Evolutionary conservation across 2,797 vertebrate species (phyloP), one percentile per base, ranked within the genome.

Genomic region (Chrosomus eos): DNA sequence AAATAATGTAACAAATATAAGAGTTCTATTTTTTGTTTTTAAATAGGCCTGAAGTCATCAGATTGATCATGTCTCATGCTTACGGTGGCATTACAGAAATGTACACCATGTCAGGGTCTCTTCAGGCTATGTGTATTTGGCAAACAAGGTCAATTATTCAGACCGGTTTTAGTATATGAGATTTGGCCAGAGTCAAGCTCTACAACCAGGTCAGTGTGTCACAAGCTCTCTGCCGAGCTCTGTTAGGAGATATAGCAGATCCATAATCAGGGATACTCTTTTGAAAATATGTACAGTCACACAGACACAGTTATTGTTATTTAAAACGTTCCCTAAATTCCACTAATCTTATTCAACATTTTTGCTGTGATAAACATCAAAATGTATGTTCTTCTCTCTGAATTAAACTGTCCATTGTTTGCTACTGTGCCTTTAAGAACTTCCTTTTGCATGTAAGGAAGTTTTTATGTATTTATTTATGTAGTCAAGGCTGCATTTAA

Each of bases 151-250:
- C 19, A 80, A 4, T 68, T 68, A 68, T 51, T 67, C 43, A 48
- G 43, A 67, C 43, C 7, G 19, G 21, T 53, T 68, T 11, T 48
- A 78, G 21, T 64, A 23, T 64, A 38, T 7, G 4, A 26, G 21
- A 68, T 68, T 62, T 70, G 78, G 45, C 64, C 78, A 55, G 23
- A 80, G 43, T n/a, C 33, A 13, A 10, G 31, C 60, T 67, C 26
- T 33, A n/a, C 26, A 80, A 66, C 43, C 28, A 51, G 64, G 78
- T 80, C 78, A 80, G 78, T 70, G 78, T 53, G 64, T 80, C 78
- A 64, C 26, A 48, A 80, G 26, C 40, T 45, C 36, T 28, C 36
- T 60, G 21, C 23, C 7, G 36, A 28, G 43, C 43, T 73, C 71
- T 55, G 21, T 55, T 45, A 51, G 28, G 43, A 19, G 43, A 38